Percentiles rank a stretch among this genome's conserved stretches.
Conservation (phyloP, 1,140 invertebrate genomes). For the Ridgeia piscesae region DNA sequence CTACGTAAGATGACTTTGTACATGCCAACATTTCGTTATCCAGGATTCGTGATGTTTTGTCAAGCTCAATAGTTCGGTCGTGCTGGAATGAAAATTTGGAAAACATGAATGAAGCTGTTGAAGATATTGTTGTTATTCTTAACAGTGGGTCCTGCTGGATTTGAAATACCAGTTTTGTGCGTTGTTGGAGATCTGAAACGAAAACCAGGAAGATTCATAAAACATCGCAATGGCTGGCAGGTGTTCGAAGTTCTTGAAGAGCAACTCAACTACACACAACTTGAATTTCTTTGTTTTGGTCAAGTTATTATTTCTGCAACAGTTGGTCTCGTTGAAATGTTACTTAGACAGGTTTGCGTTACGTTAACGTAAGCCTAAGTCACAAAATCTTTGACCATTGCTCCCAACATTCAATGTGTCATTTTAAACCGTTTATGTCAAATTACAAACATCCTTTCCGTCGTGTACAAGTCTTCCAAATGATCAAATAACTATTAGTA, state of each 20-base stretch:
- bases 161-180: too few species aligned
- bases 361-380: not conserved
- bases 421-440: not conserved
- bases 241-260: too few species aligned
- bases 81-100: not conserved
- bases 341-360: not conserved
- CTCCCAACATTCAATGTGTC: not conserved
- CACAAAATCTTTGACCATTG: not conserved
- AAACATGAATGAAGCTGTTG: too few species aligned
- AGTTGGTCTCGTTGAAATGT: not conserved
- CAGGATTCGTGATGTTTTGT: too few species aligned
- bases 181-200: too few species aligned
- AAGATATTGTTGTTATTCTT: too few species aligned
- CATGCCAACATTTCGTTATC: not conserved
- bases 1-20: not conserved
- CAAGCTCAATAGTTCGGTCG: not conserved
- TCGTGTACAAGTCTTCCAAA: not conserved
- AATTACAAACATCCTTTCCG: not conserved
- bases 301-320: not conserved
- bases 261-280: too few species aligned
- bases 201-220: too few species aligned
- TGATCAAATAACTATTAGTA: not conserved
- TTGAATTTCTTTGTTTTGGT: not conserved
- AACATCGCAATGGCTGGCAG: too few species aligned
- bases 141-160: too few species aligned